Conservation (phyloP, 2,888 invertebrate species). For the Lochmaea capreae region DNA sequence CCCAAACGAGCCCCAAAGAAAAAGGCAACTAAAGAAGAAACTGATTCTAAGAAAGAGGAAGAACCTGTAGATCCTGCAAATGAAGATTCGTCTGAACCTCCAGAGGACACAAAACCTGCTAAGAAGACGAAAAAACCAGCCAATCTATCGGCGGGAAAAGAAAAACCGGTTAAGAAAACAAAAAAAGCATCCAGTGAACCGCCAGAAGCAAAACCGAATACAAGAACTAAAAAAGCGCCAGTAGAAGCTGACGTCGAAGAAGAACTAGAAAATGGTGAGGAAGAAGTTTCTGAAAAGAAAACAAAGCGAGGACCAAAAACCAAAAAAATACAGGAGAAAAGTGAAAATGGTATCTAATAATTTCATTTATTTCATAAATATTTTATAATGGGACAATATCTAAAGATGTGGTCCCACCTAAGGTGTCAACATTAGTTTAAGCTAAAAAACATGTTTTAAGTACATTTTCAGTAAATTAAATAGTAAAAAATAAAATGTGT, state of each 20-base stretch:
- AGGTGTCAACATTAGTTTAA: not conserved
- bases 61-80: conserved; percentile 16
- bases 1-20: not conserved
- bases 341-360: conserved; percentile 49
- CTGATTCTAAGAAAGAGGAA: conserved; percentile 25
- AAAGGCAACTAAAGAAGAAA: conserved; percentile 10
- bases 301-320: conserved; percentile 47
- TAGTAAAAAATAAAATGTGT: not conserved
- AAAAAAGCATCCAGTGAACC: conserved; percentile 52
- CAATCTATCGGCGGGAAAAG: not conserved
- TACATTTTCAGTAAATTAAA: not conserved
- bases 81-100: conserved; percentile 50
- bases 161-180: conserved; percentile 27
- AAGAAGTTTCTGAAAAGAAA: conserved; percentile 4
- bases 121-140: conserved; percentile 5
- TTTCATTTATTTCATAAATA: not conserved
- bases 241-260: conserved; percentile 27
- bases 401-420: not conserved
- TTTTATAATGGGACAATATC: not conserved
- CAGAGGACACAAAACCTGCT: not conserved
- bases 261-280: not conserved
- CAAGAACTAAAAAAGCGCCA: conserved; percentile 52
- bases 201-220: conserved; percentile 11
- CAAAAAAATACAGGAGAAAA: conserved; percentile 49
- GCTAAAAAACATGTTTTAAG: not conserved